phyloP scores from a whole-genome alignment of 2,113 vertebrate species.

The Neoarius graeffei region DNA sequence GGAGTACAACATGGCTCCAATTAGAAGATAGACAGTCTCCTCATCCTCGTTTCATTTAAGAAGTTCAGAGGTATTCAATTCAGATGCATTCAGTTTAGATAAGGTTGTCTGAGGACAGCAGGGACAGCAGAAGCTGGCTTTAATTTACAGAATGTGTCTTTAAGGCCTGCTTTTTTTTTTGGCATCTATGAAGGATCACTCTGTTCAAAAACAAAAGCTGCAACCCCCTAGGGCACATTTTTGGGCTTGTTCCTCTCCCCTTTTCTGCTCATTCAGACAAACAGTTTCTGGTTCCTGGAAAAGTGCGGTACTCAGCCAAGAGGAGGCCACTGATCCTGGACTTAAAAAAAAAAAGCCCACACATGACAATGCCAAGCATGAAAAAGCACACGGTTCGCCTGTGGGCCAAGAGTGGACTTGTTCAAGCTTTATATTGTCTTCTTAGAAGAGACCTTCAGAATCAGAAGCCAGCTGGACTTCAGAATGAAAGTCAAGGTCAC shows the following conservation, averaged over 20 bases:
- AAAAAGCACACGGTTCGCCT: constrained; percentile 8
- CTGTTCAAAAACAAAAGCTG: constrained; percentile 26
- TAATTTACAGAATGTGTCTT: constrained; percentile 21
- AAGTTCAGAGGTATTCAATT: no score
- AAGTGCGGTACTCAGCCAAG: constrained; percentile 12
- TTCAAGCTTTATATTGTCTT: neutral
- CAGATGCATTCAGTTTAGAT: neutral
- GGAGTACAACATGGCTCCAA: neutral
- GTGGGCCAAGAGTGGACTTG: neutral
- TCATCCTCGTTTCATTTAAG: neutral
- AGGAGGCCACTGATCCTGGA: constrained; percentile 26
- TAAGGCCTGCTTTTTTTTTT: neutral
- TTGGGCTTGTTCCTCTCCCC: constrained; percentile 16
- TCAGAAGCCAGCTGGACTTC: neutral
- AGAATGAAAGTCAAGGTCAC: neutral
- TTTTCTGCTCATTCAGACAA: constrained; percentile 35
- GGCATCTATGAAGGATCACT: constrained; percentile 37
- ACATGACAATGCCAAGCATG: constrained; percentile 11
- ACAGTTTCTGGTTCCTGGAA: constrained; percentile 51
- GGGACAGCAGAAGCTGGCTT: constrained; percentile 7
- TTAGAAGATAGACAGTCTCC: neutral
- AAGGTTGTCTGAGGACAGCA: constrained; percentile 25
- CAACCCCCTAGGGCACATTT: constrained; percentile 14
- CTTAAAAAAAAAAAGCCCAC: neutral
- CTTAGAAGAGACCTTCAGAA: neutral